A percentile compares a stretch with the other conserved stretches of the same genome.
Conservation (phyloP, 1,140 invertebrate species). For the Pemphigus obesinymphae region DNA sequence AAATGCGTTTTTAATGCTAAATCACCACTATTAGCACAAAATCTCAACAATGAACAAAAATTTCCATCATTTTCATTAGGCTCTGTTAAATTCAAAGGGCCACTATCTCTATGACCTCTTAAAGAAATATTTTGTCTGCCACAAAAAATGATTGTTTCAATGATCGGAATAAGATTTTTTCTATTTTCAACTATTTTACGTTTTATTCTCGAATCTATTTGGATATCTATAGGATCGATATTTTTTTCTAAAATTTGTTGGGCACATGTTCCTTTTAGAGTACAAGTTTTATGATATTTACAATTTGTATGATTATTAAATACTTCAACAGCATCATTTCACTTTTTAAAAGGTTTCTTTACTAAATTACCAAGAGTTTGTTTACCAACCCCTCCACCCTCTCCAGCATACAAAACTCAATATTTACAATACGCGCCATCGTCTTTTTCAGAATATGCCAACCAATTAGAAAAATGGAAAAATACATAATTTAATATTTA, state of each 20-base stretch:
- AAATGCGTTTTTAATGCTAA: slow-evolving; percentile 41
- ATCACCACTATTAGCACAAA: slow-evolving; percentile 41
- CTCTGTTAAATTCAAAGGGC: background rate
- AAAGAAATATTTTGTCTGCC: slow-evolving; percentile 43
- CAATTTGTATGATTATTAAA: background rate
- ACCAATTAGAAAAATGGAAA: too few relatives aligned
- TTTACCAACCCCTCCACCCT: background rate
- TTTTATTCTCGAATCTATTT: background rate
- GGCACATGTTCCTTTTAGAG: background rate
- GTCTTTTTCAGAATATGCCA: background rate
- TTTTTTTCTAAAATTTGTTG: background rate
- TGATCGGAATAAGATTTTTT: background rate
- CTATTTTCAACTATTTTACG: too few relatives aligned
- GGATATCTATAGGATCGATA: background rate
- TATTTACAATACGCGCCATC: background rate
- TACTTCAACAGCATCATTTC: background rate
- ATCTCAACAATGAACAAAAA: slow-evolving; percentile 46
- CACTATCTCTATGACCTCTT: slow-evolving; percentile 40
- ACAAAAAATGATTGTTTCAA: slow-evolving; percentile 26
- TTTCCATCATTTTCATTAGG: slow-evolving; percentile 46
- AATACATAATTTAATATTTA: too few relatives aligned
- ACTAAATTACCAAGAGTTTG: background rate
- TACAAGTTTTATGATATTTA: background rate
- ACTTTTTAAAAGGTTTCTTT: background rate
- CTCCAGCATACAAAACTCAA: background rate